Evolutionary conservation across 2,888 invertebrate genomes (phyloP).

Genomic region (Nomada lathburiana): DNA sequence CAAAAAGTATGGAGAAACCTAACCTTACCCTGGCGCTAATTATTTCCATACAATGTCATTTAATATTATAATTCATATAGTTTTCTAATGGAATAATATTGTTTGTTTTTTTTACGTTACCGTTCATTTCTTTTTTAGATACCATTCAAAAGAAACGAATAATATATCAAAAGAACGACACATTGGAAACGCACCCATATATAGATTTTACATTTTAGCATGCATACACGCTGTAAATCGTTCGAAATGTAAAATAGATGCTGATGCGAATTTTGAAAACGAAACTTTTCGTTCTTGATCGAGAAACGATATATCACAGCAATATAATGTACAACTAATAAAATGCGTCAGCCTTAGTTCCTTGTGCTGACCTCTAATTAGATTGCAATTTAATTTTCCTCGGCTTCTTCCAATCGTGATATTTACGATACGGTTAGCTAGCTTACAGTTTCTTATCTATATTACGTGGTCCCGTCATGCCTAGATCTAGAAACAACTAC

Average conservation of each 20-base stretch:
- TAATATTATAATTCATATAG: conserved; percentile 4
- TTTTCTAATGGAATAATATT: background rate
- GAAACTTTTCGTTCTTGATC: background rate
- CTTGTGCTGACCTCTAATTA: background rate
- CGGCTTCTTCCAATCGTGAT: background rate
- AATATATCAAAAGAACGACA: background rate
- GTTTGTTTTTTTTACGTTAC: too few relatives aligned
- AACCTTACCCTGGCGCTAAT: background rate
- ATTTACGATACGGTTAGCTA: conserved; percentile 14
- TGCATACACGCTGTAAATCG: background rate
- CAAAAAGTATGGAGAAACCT: background rate
- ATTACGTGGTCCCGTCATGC: conserved; percentile 23
- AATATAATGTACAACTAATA: background rate
- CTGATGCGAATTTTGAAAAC: background rate
- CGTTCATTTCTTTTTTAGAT: too few relatives aligned
- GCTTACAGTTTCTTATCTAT: conserved; percentile 34
- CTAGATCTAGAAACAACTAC: conserved; percentile 25
- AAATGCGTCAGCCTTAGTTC: background rate
- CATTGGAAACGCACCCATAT: conserved; percentile 9
- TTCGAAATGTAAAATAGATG: background rate
- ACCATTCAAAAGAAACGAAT: too few relatives aligned
- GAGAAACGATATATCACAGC: background rate
- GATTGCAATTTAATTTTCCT: background rate
- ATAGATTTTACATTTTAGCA: conserved; percentile 6
- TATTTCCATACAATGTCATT: background rate